Percentiles rank a stretch among this genome's conserved stretches.
phyloP scores from a whole-genome alignment of 2,797 vertebrate genomes.

The Lemur catta region DNA sequence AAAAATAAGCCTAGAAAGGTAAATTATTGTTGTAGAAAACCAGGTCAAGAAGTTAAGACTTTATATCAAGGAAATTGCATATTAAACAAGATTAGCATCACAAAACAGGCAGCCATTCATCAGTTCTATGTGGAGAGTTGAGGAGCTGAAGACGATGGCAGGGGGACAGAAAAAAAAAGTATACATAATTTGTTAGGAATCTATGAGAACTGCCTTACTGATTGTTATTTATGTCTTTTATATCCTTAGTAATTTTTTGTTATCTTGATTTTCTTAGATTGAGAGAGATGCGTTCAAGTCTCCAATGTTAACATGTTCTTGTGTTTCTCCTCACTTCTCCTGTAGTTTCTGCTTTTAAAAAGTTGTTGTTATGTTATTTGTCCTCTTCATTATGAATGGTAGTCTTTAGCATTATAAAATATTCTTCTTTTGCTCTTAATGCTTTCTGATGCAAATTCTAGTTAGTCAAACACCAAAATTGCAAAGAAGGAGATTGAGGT shows the following conservation, averaged over 20 bases:
- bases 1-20: background rate
- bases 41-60: background rate
- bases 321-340: background rate
- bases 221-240: background rate
- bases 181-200: background rate
- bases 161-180: background rate
- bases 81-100: background rate
- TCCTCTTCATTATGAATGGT: background rate
- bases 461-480: background rate
- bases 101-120: background rate
- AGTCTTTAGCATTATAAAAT: background rate
- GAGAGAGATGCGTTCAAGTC: background rate
- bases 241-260: background rate
- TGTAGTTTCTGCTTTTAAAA: background rate
- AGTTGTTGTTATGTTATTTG: background rate
- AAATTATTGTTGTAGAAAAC: background rate
- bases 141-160: background rate
- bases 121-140: background rate
- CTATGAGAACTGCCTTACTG: background rate
- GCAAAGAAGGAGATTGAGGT: background rate
- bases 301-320: background rate
- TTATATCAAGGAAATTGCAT: background rate
- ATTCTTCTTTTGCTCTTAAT: background rate
- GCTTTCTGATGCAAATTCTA: background rate
- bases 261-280: background rate